Evolutionary conservation across 1,140 invertebrate genomes (phyloP).

Genomic region (Ooceraea biroi): DNA sequence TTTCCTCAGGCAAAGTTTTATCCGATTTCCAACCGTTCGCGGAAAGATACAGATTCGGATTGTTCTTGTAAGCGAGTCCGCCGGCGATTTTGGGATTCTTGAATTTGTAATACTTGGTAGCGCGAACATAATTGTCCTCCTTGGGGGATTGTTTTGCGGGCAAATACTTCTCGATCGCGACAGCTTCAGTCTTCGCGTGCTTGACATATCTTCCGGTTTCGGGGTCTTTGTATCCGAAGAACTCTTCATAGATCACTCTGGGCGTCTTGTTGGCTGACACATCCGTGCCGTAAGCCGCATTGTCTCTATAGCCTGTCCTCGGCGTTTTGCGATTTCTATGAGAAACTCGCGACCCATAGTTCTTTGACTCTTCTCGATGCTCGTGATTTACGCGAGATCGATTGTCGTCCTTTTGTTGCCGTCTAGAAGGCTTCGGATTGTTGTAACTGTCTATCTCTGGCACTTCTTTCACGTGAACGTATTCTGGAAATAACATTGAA

Average conservation of each 20-base stretch:
- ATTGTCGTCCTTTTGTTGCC: slow-evolving; percentile 3
- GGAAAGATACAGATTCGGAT: slow-evolving; percentile 65
- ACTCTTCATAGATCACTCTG: slow-evolving; percentile 57
- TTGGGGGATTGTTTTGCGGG: slow-evolving; percentile 57
- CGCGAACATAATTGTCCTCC: slow-evolving; percentile 54
- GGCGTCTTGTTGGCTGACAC: slow-evolving; percentile 23
- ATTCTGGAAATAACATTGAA: slow-evolving; percentile 67
- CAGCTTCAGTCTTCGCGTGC: not conserved
- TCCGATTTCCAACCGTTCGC: slow-evolving; percentile 68
- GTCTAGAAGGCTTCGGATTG: not conserved
- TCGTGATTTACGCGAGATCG: slow-evolving; percentile 11
- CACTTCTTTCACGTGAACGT: slow-evolving; percentile 67
- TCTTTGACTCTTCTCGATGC: slow-evolving; percentile 12
- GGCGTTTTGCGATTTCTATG: slow-evolving; percentile 36
- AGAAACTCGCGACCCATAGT: slow-evolving; percentile 8
- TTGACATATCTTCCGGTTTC: slow-evolving; percentile 61
- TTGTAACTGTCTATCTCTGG: slow-evolving; percentile 67
- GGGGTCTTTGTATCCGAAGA: slow-evolving; percentile 75
- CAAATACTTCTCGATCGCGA: slow-evolving; percentile 19
- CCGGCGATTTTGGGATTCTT: slow-evolving; percentile 70
- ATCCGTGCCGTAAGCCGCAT: slow-evolving; percentile 56
- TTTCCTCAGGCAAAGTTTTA: slow-evolving; percentile 68
- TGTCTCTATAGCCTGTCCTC: slow-evolving; percentile 47
- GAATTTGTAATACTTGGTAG: slow-evolving; percentile 72
- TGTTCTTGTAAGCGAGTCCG: slow-evolving; percentile 57